Percentiles rank a stretch among this genome's conserved stretches.
Conservation (phyloP, 2,797 vertebrate genomes). For the Crenichthys baileyi region DNA sequence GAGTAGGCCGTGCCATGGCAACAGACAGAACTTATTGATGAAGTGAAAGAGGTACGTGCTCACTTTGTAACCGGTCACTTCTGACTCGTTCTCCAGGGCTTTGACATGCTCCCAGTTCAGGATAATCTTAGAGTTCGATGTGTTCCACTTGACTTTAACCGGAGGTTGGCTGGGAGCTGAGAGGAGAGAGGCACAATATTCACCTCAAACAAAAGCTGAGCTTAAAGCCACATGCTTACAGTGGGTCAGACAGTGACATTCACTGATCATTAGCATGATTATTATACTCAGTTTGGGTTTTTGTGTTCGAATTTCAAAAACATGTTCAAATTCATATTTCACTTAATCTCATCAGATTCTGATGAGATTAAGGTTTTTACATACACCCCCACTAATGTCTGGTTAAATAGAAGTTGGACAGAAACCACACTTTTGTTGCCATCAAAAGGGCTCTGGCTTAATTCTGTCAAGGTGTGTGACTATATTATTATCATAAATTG, state of each 20-base stretch:
- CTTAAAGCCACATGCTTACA: background rate
- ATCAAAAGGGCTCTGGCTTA: too few relatives aligned
- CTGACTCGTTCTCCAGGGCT: slow-evolving; percentile 95
- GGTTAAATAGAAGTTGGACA: too few relatives aligned
- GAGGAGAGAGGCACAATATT: slow-evolving; percentile 39
- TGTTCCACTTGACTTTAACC: slow-evolving; percentile 95
- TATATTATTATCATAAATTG: too few relatives aligned
- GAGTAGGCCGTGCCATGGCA: background rate
- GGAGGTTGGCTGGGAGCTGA: slow-evolving; percentile 95
- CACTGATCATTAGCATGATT: background rate
- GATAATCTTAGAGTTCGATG: slow-evolving; percentile 95
- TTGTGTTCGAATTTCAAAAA: background rate
- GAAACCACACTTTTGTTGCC: too few relatives aligned
- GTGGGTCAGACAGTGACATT: background rate
- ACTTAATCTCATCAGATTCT: background rate
- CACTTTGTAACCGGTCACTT: slow-evolving; percentile 98
- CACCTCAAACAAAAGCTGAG: slow-evolving; percentile 24
- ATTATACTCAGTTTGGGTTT: background rate
- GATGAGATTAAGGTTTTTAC: background rate
- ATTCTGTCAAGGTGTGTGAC: too few relatives aligned
- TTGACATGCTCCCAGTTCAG: slow-evolving; percentile 98
- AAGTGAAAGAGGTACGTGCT: slow-evolving; percentile 41
- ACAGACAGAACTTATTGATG: slow-evolving; percentile 34
- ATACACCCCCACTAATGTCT: background rate
- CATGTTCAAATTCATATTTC: background rate